Evolutionary conservation across 2,888 invertebrate species (phyloP).

Genomic region (Hesperia comma): DNA sequence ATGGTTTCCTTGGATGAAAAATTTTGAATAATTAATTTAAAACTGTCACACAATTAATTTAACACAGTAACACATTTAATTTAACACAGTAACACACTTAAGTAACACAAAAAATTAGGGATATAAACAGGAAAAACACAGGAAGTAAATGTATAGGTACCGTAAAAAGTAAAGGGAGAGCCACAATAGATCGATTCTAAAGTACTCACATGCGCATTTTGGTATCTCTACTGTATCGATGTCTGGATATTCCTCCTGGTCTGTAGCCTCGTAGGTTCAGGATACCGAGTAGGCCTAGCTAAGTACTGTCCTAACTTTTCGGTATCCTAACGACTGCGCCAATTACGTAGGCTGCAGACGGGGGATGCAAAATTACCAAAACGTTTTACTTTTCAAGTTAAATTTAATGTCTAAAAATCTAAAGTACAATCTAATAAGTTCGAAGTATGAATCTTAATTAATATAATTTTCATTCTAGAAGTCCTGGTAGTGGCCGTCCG

Average conservation of each 20-base stretch:
- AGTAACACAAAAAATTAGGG: no score
- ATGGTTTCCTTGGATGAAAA: slow-evolving; percentile 9
- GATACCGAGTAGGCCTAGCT: slow-evolving; percentile 32
- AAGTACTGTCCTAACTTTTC: slow-evolving; percentile 18
- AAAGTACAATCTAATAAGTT: no score
- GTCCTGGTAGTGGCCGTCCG: neutral
- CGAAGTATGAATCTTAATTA: neutral
- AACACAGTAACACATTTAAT: neutral
- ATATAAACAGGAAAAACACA: neutral
- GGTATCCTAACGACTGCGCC: slow-evolving; percentile 37
- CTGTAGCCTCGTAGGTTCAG: slow-evolving; percentile 29
- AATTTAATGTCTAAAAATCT: no score
- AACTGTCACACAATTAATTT: no score
- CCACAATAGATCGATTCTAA: slow-evolving; percentile 20
- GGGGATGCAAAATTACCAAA: no score
- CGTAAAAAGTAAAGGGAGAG: slow-evolving; percentile 24
- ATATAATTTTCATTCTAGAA: neutral
- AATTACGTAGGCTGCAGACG: no score
- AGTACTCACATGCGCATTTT: slow-evolving; percentile 37
- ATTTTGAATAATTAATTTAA: slow-evolving; percentile 3
- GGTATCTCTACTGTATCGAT: no score
- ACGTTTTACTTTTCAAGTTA: no score
- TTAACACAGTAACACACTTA: no score
- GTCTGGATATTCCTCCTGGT: slow-evolving; percentile 30
- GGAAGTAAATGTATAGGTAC: no score